Percentiles rank a stretch among this genome's conserved stretches.
Conservation (phyloP, 2,113 vertebrate genomes). For the Dryoscopus gambensis region DNA sequence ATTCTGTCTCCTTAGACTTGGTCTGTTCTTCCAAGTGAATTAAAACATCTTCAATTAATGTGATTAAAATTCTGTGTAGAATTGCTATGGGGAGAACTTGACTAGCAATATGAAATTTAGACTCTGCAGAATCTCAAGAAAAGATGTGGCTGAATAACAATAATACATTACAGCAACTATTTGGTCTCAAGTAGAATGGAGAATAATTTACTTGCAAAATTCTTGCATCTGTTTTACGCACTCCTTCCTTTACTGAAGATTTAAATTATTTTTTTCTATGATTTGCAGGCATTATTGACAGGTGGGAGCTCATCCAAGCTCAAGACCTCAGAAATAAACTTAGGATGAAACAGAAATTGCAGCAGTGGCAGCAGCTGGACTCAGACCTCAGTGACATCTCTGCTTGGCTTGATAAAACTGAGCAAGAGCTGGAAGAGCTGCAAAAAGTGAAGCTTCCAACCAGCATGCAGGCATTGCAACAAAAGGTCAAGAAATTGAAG, state of each 20-base stretch:
- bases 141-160: neutral
- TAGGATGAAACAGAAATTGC: conserved; percentile 67
- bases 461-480: conserved; percentile 71
- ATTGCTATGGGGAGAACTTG: neutral
- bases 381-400: conserved; percentile 77
- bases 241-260: neutral
- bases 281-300: conserved; percentile 82
- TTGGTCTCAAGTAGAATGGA: neutral
- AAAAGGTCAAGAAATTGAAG: conserved; percentile 77
- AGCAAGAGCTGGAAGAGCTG: conserved; percentile 79
- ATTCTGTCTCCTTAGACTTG: neutral
- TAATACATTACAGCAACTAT: neutral
- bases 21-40: neutral
- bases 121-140: neutral
- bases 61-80: neutral
- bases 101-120: neutral
- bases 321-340: conserved; percentile 67
- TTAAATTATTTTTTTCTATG: neutral
- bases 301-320: conserved; percentile 86
- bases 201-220: neutral
- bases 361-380: conserved; percentile 81
- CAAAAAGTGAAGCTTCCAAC: conserved; percentile 60
- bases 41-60: neutral
- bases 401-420: conserved; percentile 78
- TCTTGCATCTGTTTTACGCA: neutral